A percentile compares a stretch with the other conserved stretches of the same genome.
phyloP scores from a whole-genome alignment of 2,113 vertebrate species.

The Irena cyanogastra region DNA sequence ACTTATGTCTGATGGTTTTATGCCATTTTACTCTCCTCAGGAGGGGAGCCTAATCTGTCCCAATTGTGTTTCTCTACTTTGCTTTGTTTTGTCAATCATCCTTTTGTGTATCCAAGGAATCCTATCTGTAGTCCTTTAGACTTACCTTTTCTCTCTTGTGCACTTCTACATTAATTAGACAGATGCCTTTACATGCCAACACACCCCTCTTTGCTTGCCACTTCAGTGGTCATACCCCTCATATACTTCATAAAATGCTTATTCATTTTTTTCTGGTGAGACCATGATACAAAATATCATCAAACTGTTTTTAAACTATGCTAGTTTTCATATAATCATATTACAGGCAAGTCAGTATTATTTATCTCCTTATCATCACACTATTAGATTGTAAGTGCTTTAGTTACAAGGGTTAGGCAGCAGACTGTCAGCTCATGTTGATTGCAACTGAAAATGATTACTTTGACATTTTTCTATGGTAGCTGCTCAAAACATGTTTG shows the following conservation, averaged over 20 bases:
- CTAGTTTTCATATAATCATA: neutral
- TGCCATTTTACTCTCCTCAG: neutral
- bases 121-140: neutral
- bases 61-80: neutral
- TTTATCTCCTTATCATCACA: neutral
- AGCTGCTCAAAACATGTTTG: neutral
- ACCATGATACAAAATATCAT: neutral
- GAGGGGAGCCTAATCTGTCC: neutral
- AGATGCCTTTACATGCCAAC: neutral
- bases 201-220: neutral
- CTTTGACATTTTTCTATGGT: neutral
- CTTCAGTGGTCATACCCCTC: neutral
- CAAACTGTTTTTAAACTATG: neutral
- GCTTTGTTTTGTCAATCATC: neutral
- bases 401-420: neutral
- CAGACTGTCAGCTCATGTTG: neutral
- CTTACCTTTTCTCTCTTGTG: neutral
- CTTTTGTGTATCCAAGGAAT: neutral
- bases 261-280: neutral
- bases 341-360: neutral
- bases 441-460: fast-evolving
- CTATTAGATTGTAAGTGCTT: neutral
- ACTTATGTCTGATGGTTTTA: neutral
- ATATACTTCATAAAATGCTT: neutral
- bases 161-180: neutral